Evolutionary conservation across 1,140 invertebrate species (phyloP).

Genomic region (Pachyrhynchus sulphureomaculatus): DNA sequence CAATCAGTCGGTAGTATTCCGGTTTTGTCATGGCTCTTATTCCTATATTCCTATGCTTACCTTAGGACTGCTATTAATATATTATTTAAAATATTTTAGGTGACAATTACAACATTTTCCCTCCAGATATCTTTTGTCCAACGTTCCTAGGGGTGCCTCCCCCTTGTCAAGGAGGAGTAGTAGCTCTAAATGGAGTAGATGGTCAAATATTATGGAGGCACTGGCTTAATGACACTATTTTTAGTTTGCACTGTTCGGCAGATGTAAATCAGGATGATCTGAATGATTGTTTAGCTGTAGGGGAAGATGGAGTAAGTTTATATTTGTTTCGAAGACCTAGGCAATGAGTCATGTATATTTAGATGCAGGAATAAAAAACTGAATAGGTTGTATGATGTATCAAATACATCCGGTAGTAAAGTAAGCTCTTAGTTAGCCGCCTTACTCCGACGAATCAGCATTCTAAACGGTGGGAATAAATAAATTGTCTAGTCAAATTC

Average conservation of each 20-base stretch:
- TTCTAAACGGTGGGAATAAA: too few relatives aligned
- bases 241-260: conserved; percentile 70
- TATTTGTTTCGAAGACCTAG: too few relatives aligned
- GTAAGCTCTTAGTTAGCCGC: too few relatives aligned
- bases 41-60: too few relatives aligned
- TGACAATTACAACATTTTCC: conserved; percentile 42
- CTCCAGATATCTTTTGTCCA: conserved; percentile 58
- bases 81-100: conserved; percentile 28
- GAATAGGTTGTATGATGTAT: too few relatives aligned
- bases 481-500: too few relatives aligned
- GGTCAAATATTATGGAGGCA: conserved; percentile 76
- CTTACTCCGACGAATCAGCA: too few relatives aligned
- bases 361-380: too few relatives aligned
- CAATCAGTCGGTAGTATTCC: too few relatives aligned
- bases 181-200: conserved; percentile 72
- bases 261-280: conserved; percentile 72
- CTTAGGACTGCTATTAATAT: not conserved
- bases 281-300: conserved; percentile 73
- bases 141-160: conserved; percentile 64
- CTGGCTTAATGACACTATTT: conserved; percentile 73
- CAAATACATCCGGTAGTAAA: too few relatives aligned
- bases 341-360: too few relatives aligned
- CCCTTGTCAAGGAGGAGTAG: conserved; percentile 74
- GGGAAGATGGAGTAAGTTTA: conserved; percentile 66
- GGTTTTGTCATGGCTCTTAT: too few relatives aligned